Percentiles rank a stretch among this genome's conserved stretches.
Evolutionary conservation across 2,888 invertebrate species (phyloP).

Genomic region (Ommatoiulus sabulosus): DNA sequence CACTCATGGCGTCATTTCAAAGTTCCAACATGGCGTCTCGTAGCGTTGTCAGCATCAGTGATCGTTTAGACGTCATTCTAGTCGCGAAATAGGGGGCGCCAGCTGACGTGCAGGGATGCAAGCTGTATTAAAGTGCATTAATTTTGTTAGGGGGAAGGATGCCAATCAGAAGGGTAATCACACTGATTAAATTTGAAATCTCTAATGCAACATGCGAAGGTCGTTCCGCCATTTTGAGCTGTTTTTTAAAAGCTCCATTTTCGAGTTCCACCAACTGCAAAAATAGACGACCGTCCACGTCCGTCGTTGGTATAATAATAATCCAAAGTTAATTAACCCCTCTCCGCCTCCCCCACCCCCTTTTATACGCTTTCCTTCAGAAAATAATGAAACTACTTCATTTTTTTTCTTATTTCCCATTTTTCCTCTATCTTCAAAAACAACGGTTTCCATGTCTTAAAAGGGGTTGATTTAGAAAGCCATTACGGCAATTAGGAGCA

Average conservation of each 20-base stretch:
- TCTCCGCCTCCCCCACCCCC: neutral
- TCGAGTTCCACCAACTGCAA: neutral
- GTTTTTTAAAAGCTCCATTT: neutral
- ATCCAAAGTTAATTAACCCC: slow-evolving; percentile 10
- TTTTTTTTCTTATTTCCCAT: neutral
- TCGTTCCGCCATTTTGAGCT: slow-evolving; percentile 8
- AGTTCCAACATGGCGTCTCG: too few species aligned
- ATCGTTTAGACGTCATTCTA: too few species aligned
- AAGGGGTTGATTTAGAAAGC: slow-evolving; percentile 28
- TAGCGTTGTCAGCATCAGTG: too few species aligned
- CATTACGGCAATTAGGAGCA: slow-evolving; percentile 34
- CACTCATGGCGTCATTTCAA: too few species aligned
- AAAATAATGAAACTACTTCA: slow-evolving; percentile 1
- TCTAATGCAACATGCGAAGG: neutral
- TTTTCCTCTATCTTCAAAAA: neutral
- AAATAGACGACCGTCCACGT: neutral
- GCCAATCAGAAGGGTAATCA: neutral
- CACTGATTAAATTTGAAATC: neutral
- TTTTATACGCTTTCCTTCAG: slow-evolving; percentile 12
- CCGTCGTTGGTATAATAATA: neutral
- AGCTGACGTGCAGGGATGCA: neutral
- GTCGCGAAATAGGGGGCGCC: neutral
- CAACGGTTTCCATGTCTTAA: slow-evolving; percentile 34
- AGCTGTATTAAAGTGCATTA: neutral
- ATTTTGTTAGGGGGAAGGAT: neutral